These are phyloP conservation scores for Solea senegalensis DNA, from an alignment of 2,113 vertebrate genomes.

Conservation along the genomic window DNA sequence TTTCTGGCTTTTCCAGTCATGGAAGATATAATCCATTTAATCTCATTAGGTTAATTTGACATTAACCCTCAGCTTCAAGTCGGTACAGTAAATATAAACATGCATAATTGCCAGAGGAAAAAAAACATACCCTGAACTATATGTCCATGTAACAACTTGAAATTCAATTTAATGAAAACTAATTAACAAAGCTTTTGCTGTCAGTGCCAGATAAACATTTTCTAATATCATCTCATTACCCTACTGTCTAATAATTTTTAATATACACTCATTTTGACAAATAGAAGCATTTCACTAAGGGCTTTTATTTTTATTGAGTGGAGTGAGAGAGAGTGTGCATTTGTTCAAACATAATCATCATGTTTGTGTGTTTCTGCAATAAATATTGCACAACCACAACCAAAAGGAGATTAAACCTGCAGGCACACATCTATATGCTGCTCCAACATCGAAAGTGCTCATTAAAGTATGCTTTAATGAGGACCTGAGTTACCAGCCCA, in stretches of 20 bases:
- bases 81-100: conserved; percentile 22
- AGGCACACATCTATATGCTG: conserved; percentile 39
- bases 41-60: conserved; percentile 14
- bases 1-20: conserved; percentile 10
- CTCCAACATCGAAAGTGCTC: conserved; percentile 49
- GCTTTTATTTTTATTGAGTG: conserved; percentile 44
- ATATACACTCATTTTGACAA: conserved; percentile 51
- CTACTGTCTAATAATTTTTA: conserved; percentile 54
- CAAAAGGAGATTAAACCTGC: conserved; percentile 44
- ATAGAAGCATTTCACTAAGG: conserved; percentile 36
- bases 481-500: conserved; percentile 49
- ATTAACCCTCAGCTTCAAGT: conserved; percentile 11
- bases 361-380: conserved; percentile 32
- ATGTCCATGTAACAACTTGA: neutral
- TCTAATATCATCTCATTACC: conserved; percentile 40
- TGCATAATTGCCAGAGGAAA: neutral
- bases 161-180: conserved; percentile 24
- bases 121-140: neutral
- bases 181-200: conserved; percentile 44
- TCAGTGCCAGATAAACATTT: conserved; percentile 26
- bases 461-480: conserved; percentile 66
- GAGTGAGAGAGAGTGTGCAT: conserved; percentile 21
- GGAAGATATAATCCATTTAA: neutral
- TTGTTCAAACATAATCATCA: conserved; percentile 31
- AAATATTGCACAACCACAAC: conserved; percentile 16